Percentiles rank a stretch among this genome's conserved stretches.
Conservation (phyloP, 2,888 invertebrate genomes). For the Resseliella maxima region DNA sequence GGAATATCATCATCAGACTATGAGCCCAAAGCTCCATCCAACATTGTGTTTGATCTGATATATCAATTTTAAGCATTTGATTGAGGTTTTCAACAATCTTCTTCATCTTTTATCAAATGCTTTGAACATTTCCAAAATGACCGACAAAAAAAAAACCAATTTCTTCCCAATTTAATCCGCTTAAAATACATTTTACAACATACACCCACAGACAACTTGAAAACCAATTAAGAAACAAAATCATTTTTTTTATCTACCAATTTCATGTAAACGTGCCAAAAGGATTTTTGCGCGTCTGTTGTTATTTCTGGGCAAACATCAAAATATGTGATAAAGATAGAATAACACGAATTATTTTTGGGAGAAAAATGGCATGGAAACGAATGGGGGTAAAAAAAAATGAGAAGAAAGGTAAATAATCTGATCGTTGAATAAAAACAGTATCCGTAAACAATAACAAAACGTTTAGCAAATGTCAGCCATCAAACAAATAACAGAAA, state of each 20-base stretch:
- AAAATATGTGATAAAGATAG: too few relatives aligned
- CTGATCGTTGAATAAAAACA: background rate
- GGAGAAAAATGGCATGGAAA: too few relatives aligned
- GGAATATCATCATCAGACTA: background rate
- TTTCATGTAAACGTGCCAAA: background rate
- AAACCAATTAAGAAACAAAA: slow-evolving; percentile 4
- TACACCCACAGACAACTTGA: background rate
- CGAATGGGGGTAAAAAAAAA: too few relatives aligned
- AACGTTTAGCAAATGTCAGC: background rate
- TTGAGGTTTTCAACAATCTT: background rate
- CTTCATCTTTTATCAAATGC: background rate
- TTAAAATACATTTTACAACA: background rate
- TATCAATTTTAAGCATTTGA: background rate
- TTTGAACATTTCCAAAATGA: background rate
- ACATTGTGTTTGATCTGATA: too few relatives aligned
- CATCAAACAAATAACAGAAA: background rate
- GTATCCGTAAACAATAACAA: background rate
- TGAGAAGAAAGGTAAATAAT: background rate
- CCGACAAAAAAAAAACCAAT: background rate
- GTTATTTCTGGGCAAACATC: background rate
- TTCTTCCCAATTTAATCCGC: background rate
- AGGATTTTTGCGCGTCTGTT: background rate
- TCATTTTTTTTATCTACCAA: background rate
- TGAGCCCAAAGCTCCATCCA: background rate
- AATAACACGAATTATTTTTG: too few relatives aligned